Base-by-base conservation (phyloP, 2,888 invertebrate genomes). In the Resseliella maxima region DNA sequence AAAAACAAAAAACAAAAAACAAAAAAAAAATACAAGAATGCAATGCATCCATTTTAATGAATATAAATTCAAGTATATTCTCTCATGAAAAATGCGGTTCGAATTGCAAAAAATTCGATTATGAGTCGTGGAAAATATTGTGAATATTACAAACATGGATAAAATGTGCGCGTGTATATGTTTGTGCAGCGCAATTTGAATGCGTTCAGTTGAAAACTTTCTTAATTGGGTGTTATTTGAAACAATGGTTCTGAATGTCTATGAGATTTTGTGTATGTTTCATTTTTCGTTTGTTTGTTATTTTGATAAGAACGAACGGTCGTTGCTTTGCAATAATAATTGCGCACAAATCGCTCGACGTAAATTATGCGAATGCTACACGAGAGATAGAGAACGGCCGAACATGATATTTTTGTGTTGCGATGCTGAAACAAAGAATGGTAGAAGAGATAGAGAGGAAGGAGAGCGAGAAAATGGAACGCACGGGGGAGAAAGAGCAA, bases 191-290 rank as follows among this genome's bases (percentile, higher is more conserved):
- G 12, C 31, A 31, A 72, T 72, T 72, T 72, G 31, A 72, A 72
- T 72, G 35, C 72, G 15, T 59, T 72, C 15, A 1, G 72, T 15
- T 2, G 72, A 72, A 72, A 72, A 72, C 72, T 72, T 27, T 3
- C 15, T 72, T 72, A 35, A 72, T 72, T 72, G 31, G 35, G 31
- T 72, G 72, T 72, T 35, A 72, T 72, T 72, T 59, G 24, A 59
- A 59, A 59, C 59, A 59, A 59, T 59, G 59, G 59, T 24, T n/a
- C 3, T 59, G 24, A 6, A 3, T 10, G 59, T 50, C 10, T 15
- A 18, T 15, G 46, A 2, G 46, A 50, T 2, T 50, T 2, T 15
- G 46, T 50, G 46, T 50, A 50, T 50, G 21, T 59, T 59, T 59
- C 59, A 59, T 59, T 50, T 50, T 59, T 59, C 24, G 59, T n/a